Base-by-base conservation (phyloP, 1,140 invertebrate genomes). In the Brachionus calyciflorus region DNA sequence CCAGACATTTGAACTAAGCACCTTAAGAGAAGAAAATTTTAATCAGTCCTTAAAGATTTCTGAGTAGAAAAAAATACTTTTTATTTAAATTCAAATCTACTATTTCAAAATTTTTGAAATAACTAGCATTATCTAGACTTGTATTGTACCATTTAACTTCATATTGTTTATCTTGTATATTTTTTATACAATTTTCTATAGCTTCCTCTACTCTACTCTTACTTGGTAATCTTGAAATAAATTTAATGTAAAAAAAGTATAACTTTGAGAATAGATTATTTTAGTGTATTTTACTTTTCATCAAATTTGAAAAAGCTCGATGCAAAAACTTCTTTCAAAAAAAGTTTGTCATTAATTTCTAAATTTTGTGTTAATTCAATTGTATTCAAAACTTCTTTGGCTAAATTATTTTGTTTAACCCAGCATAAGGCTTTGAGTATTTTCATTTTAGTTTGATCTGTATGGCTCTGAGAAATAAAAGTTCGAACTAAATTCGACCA, bases 101-200 rank as follows among this genome's bases (percentile, higher is more conserved):
- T 1, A 60, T 60, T 60, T 60, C 55, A 37, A 60, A 60, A 60
- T 60, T 60, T 60, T 40, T 60, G 30, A 65, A 65, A 65, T 65
- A 65, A 26, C 60, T 65, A 26, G 40, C 33, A 41, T 10, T 65
- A 24, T 41, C 33, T 14, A 44, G n/a, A n/a, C 19, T 65, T n/a
- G 40, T 21, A n/a, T 41, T 26, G 44, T 10, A 21, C 17, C 19
- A 44, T 21, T 6, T 44, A 6, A 65, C 24, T 65, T 44, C 40
- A 26, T 44, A 65, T 14, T 65, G 41, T 46, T 17, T 17, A 46
- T 46, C n/a, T 26, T 65, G 37, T 3, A 41, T 6, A 24, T 44
- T 65, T 7, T 19, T 6, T 1, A 65, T 37, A 10, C 17, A 17
- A 10, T 21, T 21, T 21, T 65, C 60, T 7, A 65, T 24, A n/a